Base-by-base conservation (phyloP, 2,888 invertebrate genomes). In the Ethmia dodecea region DNA sequence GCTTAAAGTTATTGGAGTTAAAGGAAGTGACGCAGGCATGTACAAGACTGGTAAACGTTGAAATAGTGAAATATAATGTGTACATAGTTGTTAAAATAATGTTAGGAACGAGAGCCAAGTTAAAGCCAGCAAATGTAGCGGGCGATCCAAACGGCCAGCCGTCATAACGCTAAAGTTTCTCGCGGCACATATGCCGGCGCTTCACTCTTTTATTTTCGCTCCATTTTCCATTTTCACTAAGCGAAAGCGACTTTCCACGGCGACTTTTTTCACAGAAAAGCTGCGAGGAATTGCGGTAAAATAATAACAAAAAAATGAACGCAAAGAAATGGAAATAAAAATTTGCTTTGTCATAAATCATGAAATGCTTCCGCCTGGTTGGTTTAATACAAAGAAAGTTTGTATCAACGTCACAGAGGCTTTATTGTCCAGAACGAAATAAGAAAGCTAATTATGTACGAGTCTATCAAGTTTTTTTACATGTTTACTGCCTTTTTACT, bases 301-400 rank as follows among this genome's bases (percentile, higher is more conserved):
- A 79, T 64, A 75, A 67, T 63, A 72, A 63, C 64, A 70, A 76
- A 42, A 71, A 78, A 79, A 76, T 73, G 76, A 67, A 61, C 66
- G 57, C 59, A 71, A 74, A 76, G 77, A 73, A 78, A 76, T 76
- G 80, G 74, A 77, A 80, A 75, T 75, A 78, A 81, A 86, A 83
- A 80, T 80, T 83, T 73, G 79, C 74, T 78, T 75, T 75, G 76
- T 80, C 78, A 81, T 84, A 86, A 84, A 84, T 86, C 78, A 77
- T 68, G 73, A 70, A 79, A 74, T 58, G 73, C 74, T 79, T 84
- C 83, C 80, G 78, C 66, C 63, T 63, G 67, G 75, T 67, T 71
- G 69, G 63, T 68, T 74, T 70, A 64, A 66, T 73, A 74, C 74
- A 72, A 80, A 74, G 78, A 79, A 80, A 79, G 71, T 78, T 74